A percentile compares a stretch with the other conserved stretches of the same genome.
phyloP scores from a whole-genome alignment of 2,888 invertebrate species.

The Dryococelus australis region DNA sequence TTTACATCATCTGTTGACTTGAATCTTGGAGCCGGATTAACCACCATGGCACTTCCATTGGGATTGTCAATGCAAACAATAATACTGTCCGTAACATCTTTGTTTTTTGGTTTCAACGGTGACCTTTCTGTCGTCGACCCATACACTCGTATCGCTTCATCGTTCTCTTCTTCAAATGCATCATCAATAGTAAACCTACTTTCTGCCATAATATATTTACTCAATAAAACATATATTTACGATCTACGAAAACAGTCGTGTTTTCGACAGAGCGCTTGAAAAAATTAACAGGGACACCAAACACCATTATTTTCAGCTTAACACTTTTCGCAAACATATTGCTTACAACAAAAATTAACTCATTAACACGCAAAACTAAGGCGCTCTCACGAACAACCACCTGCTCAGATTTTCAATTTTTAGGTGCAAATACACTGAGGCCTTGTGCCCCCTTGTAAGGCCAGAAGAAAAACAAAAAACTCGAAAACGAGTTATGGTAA shows the following conservation, averaged over 20 bases:
- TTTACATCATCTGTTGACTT: constrained; percentile 55
- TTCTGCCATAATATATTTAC: constrained; percentile 21
- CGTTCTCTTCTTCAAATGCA: constrained; percentile 85
- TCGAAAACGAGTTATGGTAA: too few species aligned
- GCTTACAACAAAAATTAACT: too few species aligned
- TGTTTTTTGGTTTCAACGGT: constrained; percentile 67
- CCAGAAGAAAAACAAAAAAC: too few species aligned
- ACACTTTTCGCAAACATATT: not conserved
- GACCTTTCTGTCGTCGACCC: constrained; percentile 78
- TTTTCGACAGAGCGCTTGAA: not conserved
- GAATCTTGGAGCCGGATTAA: constrained; percentile 44
- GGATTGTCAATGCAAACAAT: constrained; percentile 61
- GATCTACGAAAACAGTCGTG: not conserved
- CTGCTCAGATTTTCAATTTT: too few species aligned
- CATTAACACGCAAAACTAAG: too few species aligned
- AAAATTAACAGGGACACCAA: not conserved
- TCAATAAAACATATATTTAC: not conserved
- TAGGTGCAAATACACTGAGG: too few species aligned
- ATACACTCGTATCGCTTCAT: constrained; percentile 82
- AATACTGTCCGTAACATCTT: constrained; percentile 61
- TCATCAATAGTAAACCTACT: constrained; percentile 77
- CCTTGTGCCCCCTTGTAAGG: too few species aligned
- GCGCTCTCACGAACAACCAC: too few species aligned
- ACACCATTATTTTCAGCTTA: not conserved
- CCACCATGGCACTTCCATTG: constrained; percentile 40